Evolutionary conservation across 37 sponge, comb jelly and placozoan species (phyloP), one percentile per base, ranked within the genome.

Genomic region (Lycopodina hypogea): DNA sequence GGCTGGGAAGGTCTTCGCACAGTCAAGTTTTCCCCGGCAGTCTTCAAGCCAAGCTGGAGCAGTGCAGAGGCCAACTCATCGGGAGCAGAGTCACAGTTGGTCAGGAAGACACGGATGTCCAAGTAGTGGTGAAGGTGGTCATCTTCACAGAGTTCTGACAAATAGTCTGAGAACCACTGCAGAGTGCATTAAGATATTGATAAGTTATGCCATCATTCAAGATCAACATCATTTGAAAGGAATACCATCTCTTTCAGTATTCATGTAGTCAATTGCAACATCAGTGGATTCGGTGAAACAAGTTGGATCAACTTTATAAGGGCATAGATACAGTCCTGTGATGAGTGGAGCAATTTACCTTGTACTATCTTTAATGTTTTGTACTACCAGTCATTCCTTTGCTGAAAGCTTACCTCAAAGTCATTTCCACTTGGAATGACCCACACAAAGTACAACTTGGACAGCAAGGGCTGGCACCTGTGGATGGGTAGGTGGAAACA

Each of bases 81-180:
- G 14, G 88, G 88, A 45, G 88, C 82, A 33, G 65, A 78, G 64
- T 87, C 72, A 21, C 69, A 70, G 66, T 87, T 81, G 36, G 88
- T 87, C 41, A 87, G 77, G 63, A 81, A 87, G 37, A 87, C 76
- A 48, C 88, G 75, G n/a, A 81, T 77, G 35, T 87, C 88, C 62
- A 87, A 62, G 61, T 81, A 77, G 41, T 62, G 71, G 7, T 81
- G 88, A 29, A 87, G 52, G n/a, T 81, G 78, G 0, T 69, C 78
- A 34, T 81, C 88, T 34, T 81, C 82, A 56, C 71, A 78, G 32
- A 87, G 40, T 2, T 87, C 88, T 45, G 75, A 75, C 11, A 87
- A 62, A 30, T 68, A 87, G 69, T 87, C 82, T 33, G 82, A 76
- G 39, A 87, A 87, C 88, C 88, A 87, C 88, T 87, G 72, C n/a